Base-by-base conservation (phyloP, 2,888 invertebrate genomes). In the Corbicula japonica region DNA sequence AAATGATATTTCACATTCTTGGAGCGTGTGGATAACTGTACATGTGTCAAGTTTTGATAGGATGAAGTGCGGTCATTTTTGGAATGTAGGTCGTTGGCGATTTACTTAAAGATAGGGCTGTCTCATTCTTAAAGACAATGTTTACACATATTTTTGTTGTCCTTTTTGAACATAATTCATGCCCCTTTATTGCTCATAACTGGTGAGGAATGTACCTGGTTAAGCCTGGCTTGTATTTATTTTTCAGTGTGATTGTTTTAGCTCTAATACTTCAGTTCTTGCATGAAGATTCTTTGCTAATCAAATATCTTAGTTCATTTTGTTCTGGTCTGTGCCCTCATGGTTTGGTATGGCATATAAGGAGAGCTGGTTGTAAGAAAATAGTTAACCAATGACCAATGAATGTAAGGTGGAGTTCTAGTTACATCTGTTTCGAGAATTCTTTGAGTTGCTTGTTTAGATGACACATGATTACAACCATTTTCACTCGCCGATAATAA, bases 91-190 rank as follows among this genome's bases (percentile, higher is more conserved):
- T 72, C 80, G 70, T 21, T 50, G 52, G 23, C 60, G 63, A 52
- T 62, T 62, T 52, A 69, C 30, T 35, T 60, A 3, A 32, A 63
- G 65, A 76, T 72, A 72, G 61, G 35, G 28, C 52, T 35, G 73
- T 69, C 72, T 68, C 73, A 69, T 34, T 26, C 61, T 63, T 74
- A 66, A 75, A 77, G 79, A 60, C 71, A 48, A 35, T 76, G 83
- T 83, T 79, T 79, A 77, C 74, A 52, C 79, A 83, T 83, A 74
- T 46, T 74, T 77, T 41, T 56, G 76, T 83, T 60, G 54, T 74
- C 62, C 50, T 58, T 41, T 56, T 72, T 21, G 12, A 35, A 54
- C 46, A 26, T 44, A 54, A 56, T 73, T 63, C 23, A 34, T 15
- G 35, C 73, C 41, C 66, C 52, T 66, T 48, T 56, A 46, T 34